Conservation (phyloP, 2,113 vertebrate species). For the Callaeas wilsoni region DNA sequence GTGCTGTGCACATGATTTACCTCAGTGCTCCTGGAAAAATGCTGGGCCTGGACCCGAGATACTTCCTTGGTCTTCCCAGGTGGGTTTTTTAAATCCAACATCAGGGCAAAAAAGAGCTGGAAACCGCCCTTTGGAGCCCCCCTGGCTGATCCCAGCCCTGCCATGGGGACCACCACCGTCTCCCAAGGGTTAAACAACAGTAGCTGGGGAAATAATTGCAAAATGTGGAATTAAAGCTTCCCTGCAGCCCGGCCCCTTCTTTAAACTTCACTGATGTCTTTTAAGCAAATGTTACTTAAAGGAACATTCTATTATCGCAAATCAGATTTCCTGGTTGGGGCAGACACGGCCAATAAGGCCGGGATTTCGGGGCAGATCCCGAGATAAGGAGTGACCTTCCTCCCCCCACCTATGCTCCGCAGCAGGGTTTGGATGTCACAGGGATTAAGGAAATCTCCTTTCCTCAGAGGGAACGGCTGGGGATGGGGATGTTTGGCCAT, state of each 20-base stretch:
- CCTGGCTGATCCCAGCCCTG: neutral
- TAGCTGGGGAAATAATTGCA: conserved; percentile 63
- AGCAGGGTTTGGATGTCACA: conserved; percentile 7
- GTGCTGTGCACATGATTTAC: neutral
- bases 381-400: conserved; percentile 51
- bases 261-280: conserved; percentile 64
- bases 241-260: conserved; percentile 48
- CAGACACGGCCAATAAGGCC: conserved; percentile 52
- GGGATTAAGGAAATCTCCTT: neutral
- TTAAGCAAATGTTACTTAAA: conserved; percentile 65
- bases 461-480: neutral
- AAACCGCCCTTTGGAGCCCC: neutral
- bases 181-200: conserved; percentile 68
- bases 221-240: conserved; percentile 59
- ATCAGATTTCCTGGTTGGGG: conserved; percentile 68
- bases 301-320: conserved; percentile 67
- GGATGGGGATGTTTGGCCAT: neutral
- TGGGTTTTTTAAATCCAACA: neutral
- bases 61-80: neutral
- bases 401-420: neutral
- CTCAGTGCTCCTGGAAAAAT: neutral
- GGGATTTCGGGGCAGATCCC: conserved; percentile 49
- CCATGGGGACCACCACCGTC: rapidly evolving
- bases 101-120: neutral
- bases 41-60: no score